These are phyloP conservation scores for Myotis yumanensis DNA, from an alignment of 2,113 vertebrate genomes.

Conservation along the genomic window DNA sequence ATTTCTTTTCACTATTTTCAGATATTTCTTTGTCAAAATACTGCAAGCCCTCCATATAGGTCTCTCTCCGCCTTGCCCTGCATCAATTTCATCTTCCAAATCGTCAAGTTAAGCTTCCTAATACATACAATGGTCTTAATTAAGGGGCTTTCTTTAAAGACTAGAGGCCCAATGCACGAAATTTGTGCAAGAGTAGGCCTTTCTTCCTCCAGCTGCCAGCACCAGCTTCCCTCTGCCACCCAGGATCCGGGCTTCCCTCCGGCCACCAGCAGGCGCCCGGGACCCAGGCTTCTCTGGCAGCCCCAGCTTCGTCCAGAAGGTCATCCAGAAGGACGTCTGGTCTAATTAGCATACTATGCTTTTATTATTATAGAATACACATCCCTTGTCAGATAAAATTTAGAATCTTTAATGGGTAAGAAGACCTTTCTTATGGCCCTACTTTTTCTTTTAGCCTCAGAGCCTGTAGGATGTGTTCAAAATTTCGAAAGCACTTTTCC, in stretches of 20 bases:
- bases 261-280: too few relatives aligned
- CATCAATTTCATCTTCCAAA: slow-evolving; percentile 38
- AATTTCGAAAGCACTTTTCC: neutral
- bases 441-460: neutral
- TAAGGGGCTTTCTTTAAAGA: slow-evolving; percentile 46
- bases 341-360: too few relatives aligned
- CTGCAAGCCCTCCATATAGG: neutral
- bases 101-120: slow-evolving; percentile 24
- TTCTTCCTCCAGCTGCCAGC: too few relatives aligned
- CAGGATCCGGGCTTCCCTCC: too few relatives aligned
- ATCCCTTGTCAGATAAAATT: slow-evolving; percentile 38
- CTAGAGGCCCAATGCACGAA: too few relatives aligned
- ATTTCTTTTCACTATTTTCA: neutral
- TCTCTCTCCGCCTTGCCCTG: neutral
- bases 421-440: neutral
- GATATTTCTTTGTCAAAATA: neutral
- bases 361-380: neutral
- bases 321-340: too few relatives aligned
- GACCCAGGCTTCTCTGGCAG: too few relatives aligned
- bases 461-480: neutral
- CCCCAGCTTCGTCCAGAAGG: too few relatives aligned
- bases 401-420: neutral
- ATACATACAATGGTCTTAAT: slow-evolving; percentile 55
- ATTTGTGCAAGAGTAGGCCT: too few relatives aligned
- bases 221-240: too few relatives aligned